A percentile compares a stretch with the other conserved stretches of the same genome.
Conservation (phyloP, 2,888 invertebrate genomes). For the Diadromus collaris region DNA sequence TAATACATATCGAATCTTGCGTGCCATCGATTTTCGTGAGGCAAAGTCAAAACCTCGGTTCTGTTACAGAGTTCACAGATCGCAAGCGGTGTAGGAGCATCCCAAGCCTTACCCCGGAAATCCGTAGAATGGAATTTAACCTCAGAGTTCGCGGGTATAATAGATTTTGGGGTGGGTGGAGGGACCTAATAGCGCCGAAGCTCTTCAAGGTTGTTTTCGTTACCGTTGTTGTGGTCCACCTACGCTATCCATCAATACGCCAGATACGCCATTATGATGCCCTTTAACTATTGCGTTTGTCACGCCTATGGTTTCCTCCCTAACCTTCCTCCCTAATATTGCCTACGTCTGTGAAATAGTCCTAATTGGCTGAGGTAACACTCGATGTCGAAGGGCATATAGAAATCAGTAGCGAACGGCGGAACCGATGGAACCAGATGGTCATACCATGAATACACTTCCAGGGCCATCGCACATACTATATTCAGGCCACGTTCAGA, state of each 20-base stretch:
- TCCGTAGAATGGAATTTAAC: slow-evolving; percentile 51
- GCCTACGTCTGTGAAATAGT: slow-evolving; percentile 38
- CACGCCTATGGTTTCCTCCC: background rate
- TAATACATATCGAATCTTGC: no score
- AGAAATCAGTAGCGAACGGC: slow-evolving; percentile 16
- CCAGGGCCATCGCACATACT: no score
- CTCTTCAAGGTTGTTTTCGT: slow-evolving; percentile 29
- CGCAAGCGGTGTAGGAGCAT: slow-evolving; percentile 16
- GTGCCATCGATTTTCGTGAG: no score
- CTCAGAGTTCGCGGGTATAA: slow-evolving; percentile 43
- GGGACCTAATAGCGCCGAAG: slow-evolving; percentile 49
- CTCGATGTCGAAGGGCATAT: slow-evolving; percentile 33
- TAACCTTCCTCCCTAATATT: background rate
- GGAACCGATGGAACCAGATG: slow-evolving; percentile 39
- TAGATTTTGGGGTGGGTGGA: slow-evolving; percentile 45
- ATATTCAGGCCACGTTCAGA: slow-evolving; percentile 7
- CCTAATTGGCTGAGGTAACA: slow-evolving; percentile 49
- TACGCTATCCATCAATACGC: background rate
- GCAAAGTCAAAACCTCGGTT: background rate
- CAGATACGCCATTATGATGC: slow-evolving; percentile 45
- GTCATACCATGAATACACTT: slow-evolving; percentile 26
- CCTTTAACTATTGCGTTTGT: slow-evolving; percentile 24
- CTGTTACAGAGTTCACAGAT: slow-evolving; percentile 21
- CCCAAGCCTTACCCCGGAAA: slow-evolving; percentile 17
- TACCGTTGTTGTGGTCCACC: slow-evolving; percentile 33